Evolutionary conservation across 2,888 invertebrate genomes (phyloP).

Genomic region (Ditula angustiorana): DNA sequence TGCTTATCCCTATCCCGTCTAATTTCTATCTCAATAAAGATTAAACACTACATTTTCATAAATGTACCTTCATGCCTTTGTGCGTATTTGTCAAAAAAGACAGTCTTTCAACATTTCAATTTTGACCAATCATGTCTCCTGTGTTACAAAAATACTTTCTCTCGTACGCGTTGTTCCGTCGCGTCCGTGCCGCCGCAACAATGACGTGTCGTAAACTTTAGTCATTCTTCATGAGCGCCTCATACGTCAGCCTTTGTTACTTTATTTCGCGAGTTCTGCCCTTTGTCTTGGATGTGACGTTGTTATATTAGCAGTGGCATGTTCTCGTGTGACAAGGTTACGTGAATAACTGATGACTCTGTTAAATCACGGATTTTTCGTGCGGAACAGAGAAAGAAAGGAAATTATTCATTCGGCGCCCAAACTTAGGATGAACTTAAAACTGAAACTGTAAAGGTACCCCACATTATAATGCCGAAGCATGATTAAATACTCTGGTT

Average conservation of each 20-base stretch:
- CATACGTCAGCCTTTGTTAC: constrained; percentile 27
- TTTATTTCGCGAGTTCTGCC: constrained; percentile 18
- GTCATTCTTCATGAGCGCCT: constrained; percentile 31
- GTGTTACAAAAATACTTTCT: background rate
- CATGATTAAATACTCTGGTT: no score
- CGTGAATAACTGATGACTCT: constrained; percentile 7
- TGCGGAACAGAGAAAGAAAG: no score
- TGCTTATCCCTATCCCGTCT: no score
- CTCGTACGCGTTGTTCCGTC: background rate
- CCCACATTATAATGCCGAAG: no score
- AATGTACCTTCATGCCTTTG: no score
- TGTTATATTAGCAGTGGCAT: constrained; percentile 16
- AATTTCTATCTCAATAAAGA: no score
- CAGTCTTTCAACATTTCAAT: background rate
- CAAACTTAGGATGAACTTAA: no score
- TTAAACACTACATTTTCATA: no score
- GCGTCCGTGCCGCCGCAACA: constrained; percentile 24
- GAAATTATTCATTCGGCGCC: no score
- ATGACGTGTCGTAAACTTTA: constrained; percentile 29
- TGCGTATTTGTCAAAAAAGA: no score
- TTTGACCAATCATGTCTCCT: background rate
- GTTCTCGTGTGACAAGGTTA: background rate
- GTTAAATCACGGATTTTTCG: background rate
- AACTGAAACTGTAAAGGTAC: no score
- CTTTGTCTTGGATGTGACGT: constrained; percentile 27